Conservation (phyloP, 2,797 vertebrate species). For the Chloroceryle amazona region DNA sequence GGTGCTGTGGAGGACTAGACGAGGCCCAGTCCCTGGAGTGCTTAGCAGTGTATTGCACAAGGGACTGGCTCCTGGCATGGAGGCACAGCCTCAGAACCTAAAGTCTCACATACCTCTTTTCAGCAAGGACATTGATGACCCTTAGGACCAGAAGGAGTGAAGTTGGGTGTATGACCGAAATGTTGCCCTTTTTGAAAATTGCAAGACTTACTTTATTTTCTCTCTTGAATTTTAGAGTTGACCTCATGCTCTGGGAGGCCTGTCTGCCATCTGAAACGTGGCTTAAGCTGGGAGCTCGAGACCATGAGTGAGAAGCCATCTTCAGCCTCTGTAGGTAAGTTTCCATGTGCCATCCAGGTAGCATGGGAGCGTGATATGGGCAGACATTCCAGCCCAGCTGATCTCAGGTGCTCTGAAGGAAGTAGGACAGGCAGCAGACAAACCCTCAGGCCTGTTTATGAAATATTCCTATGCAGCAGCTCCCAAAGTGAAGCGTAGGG, state of each 20-base stretch:
- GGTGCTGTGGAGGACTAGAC: background rate
- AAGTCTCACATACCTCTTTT: background rate
- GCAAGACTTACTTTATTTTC: background rate
- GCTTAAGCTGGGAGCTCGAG: background rate
- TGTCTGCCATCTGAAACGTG: accelerated
- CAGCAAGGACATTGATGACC: background rate
- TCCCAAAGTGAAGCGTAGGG: background rate
- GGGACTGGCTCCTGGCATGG: background rate
- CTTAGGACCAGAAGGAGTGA: background rate
- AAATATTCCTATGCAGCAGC: background rate
- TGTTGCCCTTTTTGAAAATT: background rate
- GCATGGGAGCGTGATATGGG: accelerated
- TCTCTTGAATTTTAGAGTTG: background rate
- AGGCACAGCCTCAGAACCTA: background rate
- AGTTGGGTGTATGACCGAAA: background rate
- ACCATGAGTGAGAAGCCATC: background rate
- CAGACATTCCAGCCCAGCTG: background rate
- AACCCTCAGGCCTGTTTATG: slow-evolving; percentile 41
- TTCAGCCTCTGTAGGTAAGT: background rate
- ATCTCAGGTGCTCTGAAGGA: slow-evolving; percentile 6
- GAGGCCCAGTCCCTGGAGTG: background rate
- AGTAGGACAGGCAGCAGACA: slow-evolving; percentile 57
- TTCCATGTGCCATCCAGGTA: background rate
- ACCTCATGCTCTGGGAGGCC: accelerated
- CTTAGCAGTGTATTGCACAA: background rate